A percentile compares a stretch with the other conserved stretches of the same genome.
These are phyloP conservation scores for Herminia tarsipennalis DNA, from an alignment of 2,888 invertebrate genomes.

Conservation along the genomic window DNA sequence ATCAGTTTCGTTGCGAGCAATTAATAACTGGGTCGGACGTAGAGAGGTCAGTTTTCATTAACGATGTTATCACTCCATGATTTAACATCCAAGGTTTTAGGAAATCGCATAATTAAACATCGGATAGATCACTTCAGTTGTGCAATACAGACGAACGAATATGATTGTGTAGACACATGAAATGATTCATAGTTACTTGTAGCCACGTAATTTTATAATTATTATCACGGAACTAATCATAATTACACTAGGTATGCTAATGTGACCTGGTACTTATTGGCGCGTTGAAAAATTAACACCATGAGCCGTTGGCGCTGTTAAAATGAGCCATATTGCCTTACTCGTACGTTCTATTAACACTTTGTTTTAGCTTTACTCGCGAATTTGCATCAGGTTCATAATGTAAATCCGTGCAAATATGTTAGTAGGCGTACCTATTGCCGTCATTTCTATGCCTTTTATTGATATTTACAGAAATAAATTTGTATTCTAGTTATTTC, in stretches of 20 bases:
- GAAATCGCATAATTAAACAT: slow-evolving; percentile 48
- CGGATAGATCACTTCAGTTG: slow-evolving; percentile 40
- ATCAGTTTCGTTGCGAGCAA: slow-evolving; percentile 44
- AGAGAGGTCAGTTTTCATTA: slow-evolving; percentile 78
- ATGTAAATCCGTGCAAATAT: no score
- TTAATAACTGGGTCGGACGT: slow-evolving; percentile 75
- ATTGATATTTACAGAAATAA: no score
- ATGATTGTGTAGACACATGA: slow-evolving; percentile 1
- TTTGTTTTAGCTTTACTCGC: not conserved
- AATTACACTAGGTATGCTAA: slow-evolving; percentile 43
- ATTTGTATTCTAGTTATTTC: no score
- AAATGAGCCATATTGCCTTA: slow-evolving; percentile 6
- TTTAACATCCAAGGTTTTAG: slow-evolving; percentile 71
- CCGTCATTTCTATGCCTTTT: no score
- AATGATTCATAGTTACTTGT: slow-evolving; percentile 37
- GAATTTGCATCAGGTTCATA: not conserved
- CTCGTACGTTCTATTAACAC: not conserved
- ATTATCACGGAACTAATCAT: slow-evolving; percentile 47
- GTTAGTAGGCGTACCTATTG: no score
- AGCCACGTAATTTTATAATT: slow-evolving; percentile 39
- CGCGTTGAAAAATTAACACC: slow-evolving; percentile 38
- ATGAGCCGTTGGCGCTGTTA: slow-evolving; percentile 12
- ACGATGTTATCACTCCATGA: slow-evolving; percentile 71
- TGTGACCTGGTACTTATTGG: slow-evolving; percentile 39
- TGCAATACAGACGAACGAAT: slow-evolving; percentile 25